Base-by-base conservation (phyloP, 1,140 invertebrate species). In the Leptopilina clavipes region DNA sequence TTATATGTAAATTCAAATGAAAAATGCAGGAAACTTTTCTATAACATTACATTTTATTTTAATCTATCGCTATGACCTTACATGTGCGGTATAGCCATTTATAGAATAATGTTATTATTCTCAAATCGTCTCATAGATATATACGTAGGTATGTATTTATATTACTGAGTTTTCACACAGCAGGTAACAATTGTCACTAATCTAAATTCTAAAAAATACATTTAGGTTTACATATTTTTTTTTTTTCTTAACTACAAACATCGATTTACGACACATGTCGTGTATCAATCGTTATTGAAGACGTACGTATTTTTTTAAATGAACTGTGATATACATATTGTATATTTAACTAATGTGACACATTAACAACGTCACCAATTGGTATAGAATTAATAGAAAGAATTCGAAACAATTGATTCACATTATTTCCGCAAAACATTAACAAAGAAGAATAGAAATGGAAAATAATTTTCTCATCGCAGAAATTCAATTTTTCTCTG, bases 61-160 rank as follows among this genome's bases (percentile, higher is more conserved):
- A 85, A 80, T 76, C 83, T 85, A 86, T 81, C 76, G 80, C 83
- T 87, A 89, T 89, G 82, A 88, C 87, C 86, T 90, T 89, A 90
- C 88, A 89, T 84, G 37, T 89, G 84, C 81, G 77, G 79, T 90
- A 87, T 86, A 90, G 85, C 84, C 88, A 90, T 86, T 88, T 86
- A 89, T 87, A 89, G 85, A 89, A 87, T 40, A 40, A 40, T 86
- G 80, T 86, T 83, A 76, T 86, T 86, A 87, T 86, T 80, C 80
- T 74, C 19, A 78, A 79, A 76, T 81, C 52, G 82, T 48, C 40
- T 73, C 74, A 76, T 73, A 40, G 77, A 79, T 82, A 83, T 82
- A 83, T 78, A 82, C 72, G 45, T 79, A 82, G 79, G 76, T 59
- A 52, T 52, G 48, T 72, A 79, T 79, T 82, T 81, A 82, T 76